Evolutionary conservation across 2,113 vertebrate genomes (phyloP).

Genomic region (Cichladusa arquata): DNA sequence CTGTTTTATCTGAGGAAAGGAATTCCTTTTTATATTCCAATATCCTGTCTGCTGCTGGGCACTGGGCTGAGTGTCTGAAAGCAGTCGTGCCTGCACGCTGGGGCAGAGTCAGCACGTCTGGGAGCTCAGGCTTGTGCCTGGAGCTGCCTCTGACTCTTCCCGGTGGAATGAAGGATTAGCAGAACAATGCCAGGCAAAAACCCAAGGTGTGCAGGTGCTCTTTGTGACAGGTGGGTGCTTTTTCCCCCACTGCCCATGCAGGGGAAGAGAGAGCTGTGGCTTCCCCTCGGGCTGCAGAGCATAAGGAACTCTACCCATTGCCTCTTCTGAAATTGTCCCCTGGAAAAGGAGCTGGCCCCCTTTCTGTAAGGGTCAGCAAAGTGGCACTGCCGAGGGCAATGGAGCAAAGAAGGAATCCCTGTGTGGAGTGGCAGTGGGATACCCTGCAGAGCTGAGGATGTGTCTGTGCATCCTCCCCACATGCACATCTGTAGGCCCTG

Average conservation of each 20-base stretch:
- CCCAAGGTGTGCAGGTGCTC: neutral
- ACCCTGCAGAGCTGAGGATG: neutral
- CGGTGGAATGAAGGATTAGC: neutral
- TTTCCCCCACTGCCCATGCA: neutral
- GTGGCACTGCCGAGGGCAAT: accelerated
- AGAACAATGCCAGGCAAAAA: neutral
- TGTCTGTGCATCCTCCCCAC: neutral
- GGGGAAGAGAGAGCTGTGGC: neutral
- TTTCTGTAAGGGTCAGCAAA: neutral
- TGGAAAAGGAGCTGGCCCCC: neutral
- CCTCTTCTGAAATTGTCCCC: neutral
- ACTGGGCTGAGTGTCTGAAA: neutral
- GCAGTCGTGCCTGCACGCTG: neutral
- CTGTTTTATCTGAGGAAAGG: neutral
- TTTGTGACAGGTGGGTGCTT: neutral
- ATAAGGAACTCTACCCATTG: neutral
- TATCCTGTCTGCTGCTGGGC: neutral
- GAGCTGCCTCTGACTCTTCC: neutral
- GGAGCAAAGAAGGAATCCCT: neutral
- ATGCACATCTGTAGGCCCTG: accelerated
- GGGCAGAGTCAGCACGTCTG: neutral
- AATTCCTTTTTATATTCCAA: neutral
- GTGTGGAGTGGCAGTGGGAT: accelerated
- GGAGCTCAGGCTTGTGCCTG: neutral
- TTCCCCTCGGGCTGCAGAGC: neutral